A percentile compares a stretch with the other conserved stretches of the same genome.
phyloP scores from a whole-genome alignment of 2,113 vertebrate genomes.

The Eudorcas thomsonii region DNA sequence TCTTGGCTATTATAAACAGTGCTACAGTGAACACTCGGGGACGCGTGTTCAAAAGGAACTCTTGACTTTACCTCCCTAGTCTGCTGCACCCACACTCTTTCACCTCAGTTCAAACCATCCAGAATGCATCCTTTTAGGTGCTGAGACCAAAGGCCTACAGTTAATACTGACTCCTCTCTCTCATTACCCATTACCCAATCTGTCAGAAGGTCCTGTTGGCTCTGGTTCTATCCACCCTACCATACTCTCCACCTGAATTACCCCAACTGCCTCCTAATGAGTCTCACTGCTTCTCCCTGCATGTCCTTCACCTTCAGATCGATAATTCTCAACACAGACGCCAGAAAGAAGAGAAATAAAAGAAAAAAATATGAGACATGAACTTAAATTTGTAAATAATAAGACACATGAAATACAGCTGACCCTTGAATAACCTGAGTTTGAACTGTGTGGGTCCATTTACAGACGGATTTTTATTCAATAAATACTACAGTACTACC shows the following conservation, averaged over 20 bases:
- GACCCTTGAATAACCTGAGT: not conserved
- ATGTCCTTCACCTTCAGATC: not conserved
- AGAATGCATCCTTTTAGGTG: not conserved
- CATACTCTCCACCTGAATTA: not conserved
- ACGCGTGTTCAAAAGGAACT: not conserved
- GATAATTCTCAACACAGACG: not conserved
- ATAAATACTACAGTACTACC: not conserved
- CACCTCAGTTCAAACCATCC: not conserved
- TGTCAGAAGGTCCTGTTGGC: not conserved
- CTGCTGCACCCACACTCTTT: not conserved
- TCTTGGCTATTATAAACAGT: not conserved
- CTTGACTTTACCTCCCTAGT: not conserved
- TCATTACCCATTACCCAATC: not conserved
- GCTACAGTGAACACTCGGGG: not conserved
- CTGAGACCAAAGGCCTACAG: not conserved
- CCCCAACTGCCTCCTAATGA: not conserved
- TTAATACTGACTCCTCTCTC: not conserved
- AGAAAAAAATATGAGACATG: not conserved
- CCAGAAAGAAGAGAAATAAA: not conserved
- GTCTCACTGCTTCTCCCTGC: not conserved
- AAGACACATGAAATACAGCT: not conserved
- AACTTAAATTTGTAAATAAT: not conserved
- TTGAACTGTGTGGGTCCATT: not conserved
- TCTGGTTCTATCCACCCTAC: not conserved
- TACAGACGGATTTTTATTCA: not conserved